A percentile compares a stretch with the other conserved stretches of the same genome.
Evolutionary conservation across 2,888 invertebrate genomes (phyloP).

Genomic region (Exocentrus adspersus): DNA sequence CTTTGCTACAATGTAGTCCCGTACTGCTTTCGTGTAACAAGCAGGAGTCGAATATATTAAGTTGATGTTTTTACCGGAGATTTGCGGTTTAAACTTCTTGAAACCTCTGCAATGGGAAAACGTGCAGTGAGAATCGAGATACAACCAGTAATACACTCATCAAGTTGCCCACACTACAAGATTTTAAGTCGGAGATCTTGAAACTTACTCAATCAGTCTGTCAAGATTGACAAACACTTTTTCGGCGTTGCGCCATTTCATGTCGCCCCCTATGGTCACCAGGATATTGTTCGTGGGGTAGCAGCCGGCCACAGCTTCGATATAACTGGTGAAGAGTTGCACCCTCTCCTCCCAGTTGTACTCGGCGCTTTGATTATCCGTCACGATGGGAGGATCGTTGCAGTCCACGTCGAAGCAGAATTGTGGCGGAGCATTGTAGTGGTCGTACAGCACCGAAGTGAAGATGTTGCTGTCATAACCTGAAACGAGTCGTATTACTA

Average conservation of each 20-base stretch:
- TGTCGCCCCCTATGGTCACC: slow-evolving; percentile 10
- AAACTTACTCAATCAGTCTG: slow-evolving; percentile 16
- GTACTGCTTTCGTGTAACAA: slow-evolving; percentile 80
- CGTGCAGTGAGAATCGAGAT: not conserved
- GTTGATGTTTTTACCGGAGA: slow-evolving; percentile 62
- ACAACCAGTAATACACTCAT: too few relatives aligned
- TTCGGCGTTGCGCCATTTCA: not conserved
- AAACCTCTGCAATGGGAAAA: slow-evolving; percentile 35
- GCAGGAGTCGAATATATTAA: slow-evolving; percentile 85
- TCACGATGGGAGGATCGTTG: slow-evolving; percentile 66
- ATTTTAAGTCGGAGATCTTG: too few relatives aligned
- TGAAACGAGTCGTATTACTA: too few relatives aligned
- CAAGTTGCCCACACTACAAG: too few relatives aligned
- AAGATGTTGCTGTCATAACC: slow-evolving; percentile 55
- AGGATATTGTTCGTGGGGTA: slow-evolving; percentile 11
- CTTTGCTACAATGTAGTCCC: slow-evolving; percentile 56
- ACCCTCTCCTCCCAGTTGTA: slow-evolving; percentile 65
- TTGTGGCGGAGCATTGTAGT: slow-evolving; percentile 68
- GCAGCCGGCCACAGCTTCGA: not conserved
- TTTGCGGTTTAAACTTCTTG: slow-evolving; percentile 22
- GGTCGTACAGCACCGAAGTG: slow-evolving; percentile 53
- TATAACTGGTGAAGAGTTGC: not conserved
- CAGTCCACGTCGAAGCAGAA: slow-evolving; percentile 68
- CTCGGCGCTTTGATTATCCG: slow-evolving; percentile 65
- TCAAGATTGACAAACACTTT: not conserved